Percentiles rank a stretch among this genome's conserved stretches.
phyloP scores from a whole-genome alignment of 2,888 invertebrate genomes.

The Caenorhabditis angaria region DNA sequence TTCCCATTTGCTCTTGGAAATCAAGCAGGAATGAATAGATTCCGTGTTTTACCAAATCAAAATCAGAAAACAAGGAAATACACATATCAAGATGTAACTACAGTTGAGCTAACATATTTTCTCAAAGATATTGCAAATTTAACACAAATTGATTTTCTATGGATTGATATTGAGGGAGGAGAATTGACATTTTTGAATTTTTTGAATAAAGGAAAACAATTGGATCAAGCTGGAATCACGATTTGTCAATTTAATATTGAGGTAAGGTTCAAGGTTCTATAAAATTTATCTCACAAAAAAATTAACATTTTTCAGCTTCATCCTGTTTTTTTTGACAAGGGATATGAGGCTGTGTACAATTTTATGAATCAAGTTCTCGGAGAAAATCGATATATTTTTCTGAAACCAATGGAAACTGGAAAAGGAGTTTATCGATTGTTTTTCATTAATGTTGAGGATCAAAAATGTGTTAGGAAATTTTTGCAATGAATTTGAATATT shows the following conservation, averaged over 20 bases:
- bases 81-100: slow-evolving; percentile 28
- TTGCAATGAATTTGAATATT: no score
- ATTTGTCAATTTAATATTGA: slow-evolving; percentile 44
- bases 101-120: slow-evolving; percentile 32
- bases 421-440: background rate
- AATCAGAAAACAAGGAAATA: slow-evolving; percentile 29
- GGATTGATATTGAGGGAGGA: slow-evolving; percentile 43
- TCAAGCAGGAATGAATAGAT: slow-evolving; percentile 16
- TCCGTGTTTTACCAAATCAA: slow-evolving; percentile 27
- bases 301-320: slow-evolving; percentile 14
- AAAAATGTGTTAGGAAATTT: slow-evolving; percentile 4
- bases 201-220: no score
- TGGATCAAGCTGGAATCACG: no score
- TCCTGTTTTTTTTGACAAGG: background rate
- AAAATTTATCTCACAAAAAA: background rate
- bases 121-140: slow-evolving; percentile 15
- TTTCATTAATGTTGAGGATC: slow-evolving; percentile 8
- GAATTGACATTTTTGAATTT: no score
- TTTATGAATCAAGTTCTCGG: slow-evolving; percentile 6
- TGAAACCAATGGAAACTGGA: slow-evolving; percentile 9
- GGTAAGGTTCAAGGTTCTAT: background rate
- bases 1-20: slow-evolving; percentile 42
- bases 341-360: slow-evolving; percentile 5
- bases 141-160: slow-evolving; percentile 29
- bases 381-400: slow-evolving; percentile 12